phyloP scores from a whole-genome alignment of 2,797 vertebrate species.

The Chrysocyon brachyurus region DNA sequence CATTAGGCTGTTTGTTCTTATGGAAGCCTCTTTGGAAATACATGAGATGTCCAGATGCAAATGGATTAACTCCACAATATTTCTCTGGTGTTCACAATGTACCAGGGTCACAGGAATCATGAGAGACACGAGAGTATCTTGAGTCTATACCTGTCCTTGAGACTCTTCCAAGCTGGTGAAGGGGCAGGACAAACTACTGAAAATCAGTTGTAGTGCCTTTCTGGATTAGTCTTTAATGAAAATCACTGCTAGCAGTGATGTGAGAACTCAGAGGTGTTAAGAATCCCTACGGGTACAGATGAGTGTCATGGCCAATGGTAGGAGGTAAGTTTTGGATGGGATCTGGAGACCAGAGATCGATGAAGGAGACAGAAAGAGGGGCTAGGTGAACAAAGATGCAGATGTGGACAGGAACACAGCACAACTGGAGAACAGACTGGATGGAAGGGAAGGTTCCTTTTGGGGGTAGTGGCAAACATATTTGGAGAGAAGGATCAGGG shows the following conservation, averaged over 20 bases:
- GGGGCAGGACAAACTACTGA: background rate
- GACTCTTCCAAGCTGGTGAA: background rate
- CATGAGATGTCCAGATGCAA: background rate
- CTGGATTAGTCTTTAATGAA: background rate
- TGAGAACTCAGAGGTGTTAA: background rate
- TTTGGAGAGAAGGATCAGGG: background rate
- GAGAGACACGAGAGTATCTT: background rate
- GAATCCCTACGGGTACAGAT: background rate
- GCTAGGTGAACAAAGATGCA: background rate
- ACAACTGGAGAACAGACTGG: background rate
- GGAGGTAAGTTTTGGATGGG: background rate
- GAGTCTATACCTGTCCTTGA: background rate
- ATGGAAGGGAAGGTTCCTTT: background rate
- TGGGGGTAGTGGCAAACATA: background rate
- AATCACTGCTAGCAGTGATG: background rate
- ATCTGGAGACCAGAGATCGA: background rate
- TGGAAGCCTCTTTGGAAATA: background rate
- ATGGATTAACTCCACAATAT: background rate
- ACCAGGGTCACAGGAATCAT: background rate
- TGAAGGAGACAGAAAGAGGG: background rate
- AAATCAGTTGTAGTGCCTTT: background rate
- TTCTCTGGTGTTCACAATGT: background rate
- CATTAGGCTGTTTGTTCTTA: constrained; percentile 10
- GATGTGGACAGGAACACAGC: background rate
- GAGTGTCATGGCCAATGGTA: fast-evolving